A percentile compares a stretch with the other conserved stretches of the same genome.
phyloP scores from a whole-genome alignment of 2,797 vertebrate genomes.

The Hephaestus fuliginosus region DNA sequence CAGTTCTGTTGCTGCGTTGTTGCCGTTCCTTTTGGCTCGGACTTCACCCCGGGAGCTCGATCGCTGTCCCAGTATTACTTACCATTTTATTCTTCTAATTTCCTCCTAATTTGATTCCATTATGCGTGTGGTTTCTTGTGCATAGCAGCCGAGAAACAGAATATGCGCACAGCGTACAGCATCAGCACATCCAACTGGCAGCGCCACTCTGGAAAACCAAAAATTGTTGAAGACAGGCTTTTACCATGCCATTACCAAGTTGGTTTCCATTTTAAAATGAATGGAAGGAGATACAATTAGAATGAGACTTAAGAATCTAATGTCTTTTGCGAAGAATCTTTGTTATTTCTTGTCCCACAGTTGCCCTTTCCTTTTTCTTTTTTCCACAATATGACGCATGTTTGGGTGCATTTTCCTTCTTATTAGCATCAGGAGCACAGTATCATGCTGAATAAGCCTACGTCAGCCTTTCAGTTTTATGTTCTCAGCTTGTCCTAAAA shows the following conservation, averaged over 20 bases:
- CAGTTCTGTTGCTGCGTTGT: not conserved
- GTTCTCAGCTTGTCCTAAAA: constrained; percentile 70
- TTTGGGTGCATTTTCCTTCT: not conserved
- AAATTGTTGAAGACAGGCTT: not conserved
- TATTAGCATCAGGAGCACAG: not conserved
- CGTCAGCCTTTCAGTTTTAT: constrained; percentile 41
- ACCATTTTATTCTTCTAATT: constrained; percentile 19
- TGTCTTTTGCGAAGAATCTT: not conserved
- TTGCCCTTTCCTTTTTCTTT: not conserved
- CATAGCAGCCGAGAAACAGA: constrained; percentile 15
- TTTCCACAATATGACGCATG: not conserved
- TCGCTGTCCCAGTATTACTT: constrained; percentile 14
- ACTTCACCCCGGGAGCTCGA: constrained; percentile 13
- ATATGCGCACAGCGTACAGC: not conserved
- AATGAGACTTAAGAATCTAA: not conserved
- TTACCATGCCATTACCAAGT: not conserved
- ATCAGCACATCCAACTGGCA: constrained; percentile 10
- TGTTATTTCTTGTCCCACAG: not conserved
- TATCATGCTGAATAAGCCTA: not conserved
- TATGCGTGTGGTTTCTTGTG: constrained; percentile 15
- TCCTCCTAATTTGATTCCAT: constrained; percentile 30
- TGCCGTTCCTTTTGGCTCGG: not conserved
- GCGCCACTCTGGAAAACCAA: not conserved
- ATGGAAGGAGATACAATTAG: not conserved
- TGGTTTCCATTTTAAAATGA: not conserved